Evolutionary conservation across 2,888 invertebrate genomes (phyloP).

Genomic region (Drosophila recens): DNA sequence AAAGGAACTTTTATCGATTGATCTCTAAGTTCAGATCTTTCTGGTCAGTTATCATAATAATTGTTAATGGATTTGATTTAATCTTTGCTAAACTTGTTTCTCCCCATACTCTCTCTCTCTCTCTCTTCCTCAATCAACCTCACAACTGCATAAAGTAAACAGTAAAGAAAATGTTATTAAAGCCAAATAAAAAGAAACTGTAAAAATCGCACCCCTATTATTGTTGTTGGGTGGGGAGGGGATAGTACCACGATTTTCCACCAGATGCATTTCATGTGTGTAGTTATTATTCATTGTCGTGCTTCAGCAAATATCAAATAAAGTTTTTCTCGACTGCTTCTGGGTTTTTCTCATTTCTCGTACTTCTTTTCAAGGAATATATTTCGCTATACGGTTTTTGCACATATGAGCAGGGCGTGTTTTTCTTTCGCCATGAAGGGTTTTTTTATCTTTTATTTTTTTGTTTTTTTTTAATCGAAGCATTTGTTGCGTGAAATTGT

Average conservation of each 20-base stretch:
- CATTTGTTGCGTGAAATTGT: conserved; percentile 81
- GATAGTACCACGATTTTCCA: conserved; percentile 39
- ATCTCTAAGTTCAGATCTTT: not conserved
- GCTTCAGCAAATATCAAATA: conserved; percentile 75
- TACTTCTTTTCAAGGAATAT: conserved; percentile 18
- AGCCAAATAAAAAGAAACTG: conserved; percentile 19
- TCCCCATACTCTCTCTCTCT: not conserved
- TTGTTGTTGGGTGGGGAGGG: conserved; percentile 12
- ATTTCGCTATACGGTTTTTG: conserved; percentile 47
- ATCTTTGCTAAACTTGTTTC: not conserved
- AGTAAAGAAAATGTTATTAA: conserved; percentile 30
- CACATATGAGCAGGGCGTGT: conserved; percentile 65
- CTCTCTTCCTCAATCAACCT: not conserved
- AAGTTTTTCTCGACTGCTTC: conserved; percentile 59
- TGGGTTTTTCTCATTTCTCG: conserved; percentile 33
- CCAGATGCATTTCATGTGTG: conserved; percentile 69
- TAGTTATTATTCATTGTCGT: conserved; percentile 79
- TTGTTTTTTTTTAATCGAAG: conserved; percentile 75
- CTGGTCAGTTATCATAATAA: not conserved
- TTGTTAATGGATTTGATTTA: not conserved
- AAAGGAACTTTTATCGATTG: not conserved
- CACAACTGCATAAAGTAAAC: conserved; percentile 1
- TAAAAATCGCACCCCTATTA: conserved; percentile 41
- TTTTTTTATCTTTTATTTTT: conserved; percentile 15
- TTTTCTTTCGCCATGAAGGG: conserved; percentile 48